Conservation (phyloP, 2,888 invertebrate genomes). For the Labia minor region DNA sequence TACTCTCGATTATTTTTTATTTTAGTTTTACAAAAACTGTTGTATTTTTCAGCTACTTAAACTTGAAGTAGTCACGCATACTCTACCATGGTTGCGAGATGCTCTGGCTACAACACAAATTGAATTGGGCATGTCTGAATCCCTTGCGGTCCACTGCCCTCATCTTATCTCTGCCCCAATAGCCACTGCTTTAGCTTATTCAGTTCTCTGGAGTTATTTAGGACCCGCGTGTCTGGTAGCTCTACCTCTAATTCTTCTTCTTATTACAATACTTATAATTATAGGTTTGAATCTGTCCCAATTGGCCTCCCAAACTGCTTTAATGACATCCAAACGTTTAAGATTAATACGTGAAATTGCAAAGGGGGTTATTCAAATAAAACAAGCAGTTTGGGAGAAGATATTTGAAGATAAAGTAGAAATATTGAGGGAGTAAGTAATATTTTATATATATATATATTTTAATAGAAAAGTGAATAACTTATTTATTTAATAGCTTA, state of each 20-base stretch:
- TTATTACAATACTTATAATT: conserved; percentile 18
- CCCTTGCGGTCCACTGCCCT: conserved; percentile 14
- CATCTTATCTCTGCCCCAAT: conserved; percentile 18
- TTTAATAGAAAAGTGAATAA: too few relatives aligned
- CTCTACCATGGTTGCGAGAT: background rate
- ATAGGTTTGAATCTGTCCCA: conserved; percentile 15
- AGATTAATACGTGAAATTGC: conserved; percentile 19
- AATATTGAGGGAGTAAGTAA: conserved; percentile 18
- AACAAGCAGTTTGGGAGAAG: conserved; percentile 21
- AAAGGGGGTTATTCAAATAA: conserved; percentile 22
- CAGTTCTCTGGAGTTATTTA: conserved; percentile 20
- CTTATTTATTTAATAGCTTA: too few relatives aligned
- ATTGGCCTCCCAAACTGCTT: conserved; percentile 1
- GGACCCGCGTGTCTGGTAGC: conserved; percentile 20
- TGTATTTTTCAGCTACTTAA: conserved; percentile 19
- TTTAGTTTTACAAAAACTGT: too few relatives aligned
- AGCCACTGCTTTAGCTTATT: conserved; percentile 8
- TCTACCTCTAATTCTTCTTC: conserved; percentile 16
- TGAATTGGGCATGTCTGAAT: conserved; percentile 14
- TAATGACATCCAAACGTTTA: conserved; percentile 16
- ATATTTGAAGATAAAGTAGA: conserved; percentile 16
- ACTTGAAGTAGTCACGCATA: background rate
- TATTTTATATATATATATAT: too few relatives aligned
- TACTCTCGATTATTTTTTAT: too few relatives aligned
- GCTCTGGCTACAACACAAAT: background rate